Evolutionary conservation across 2,113 vertebrate genomes (phyloP).

Genomic region (Catharus bicknelli): DNA sequence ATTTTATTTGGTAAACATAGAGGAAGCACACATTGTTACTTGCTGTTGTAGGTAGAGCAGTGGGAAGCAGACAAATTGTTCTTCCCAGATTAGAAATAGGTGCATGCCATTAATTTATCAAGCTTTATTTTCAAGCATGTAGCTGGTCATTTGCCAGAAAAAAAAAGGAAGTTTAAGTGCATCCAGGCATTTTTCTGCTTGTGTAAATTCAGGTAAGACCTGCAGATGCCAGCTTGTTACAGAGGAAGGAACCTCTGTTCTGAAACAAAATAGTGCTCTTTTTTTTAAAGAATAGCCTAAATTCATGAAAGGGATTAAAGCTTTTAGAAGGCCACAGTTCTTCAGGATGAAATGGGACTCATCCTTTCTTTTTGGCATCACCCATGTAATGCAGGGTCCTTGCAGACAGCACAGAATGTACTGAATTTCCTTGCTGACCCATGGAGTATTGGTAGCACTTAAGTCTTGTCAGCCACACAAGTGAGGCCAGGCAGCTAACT

Average conservation of each 20-base stretch:
- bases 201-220: neutral
- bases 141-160: neutral
- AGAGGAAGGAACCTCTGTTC: neutral
- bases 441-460: neutral
- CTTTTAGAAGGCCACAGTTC: neutral
- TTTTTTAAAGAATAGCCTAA: neutral
- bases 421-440: neutral
- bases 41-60: neutral
- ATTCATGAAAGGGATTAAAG: neutral
- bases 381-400: neutral
- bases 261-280: accelerated
- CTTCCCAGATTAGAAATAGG: neutral
- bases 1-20: neutral
- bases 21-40: neutral
- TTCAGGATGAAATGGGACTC: neutral
- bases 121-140: neutral
- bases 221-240: neutral
- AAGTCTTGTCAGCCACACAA: neutral
- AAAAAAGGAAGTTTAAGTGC: neutral
- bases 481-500: neutral
- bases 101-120: neutral
- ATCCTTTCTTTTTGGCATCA: neutral
- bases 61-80: neutral
- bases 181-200: neutral
- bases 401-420: neutral